phyloP scores from a whole-genome alignment of 2,888 invertebrate species.

The Caradrina clavipalpis region DNA sequence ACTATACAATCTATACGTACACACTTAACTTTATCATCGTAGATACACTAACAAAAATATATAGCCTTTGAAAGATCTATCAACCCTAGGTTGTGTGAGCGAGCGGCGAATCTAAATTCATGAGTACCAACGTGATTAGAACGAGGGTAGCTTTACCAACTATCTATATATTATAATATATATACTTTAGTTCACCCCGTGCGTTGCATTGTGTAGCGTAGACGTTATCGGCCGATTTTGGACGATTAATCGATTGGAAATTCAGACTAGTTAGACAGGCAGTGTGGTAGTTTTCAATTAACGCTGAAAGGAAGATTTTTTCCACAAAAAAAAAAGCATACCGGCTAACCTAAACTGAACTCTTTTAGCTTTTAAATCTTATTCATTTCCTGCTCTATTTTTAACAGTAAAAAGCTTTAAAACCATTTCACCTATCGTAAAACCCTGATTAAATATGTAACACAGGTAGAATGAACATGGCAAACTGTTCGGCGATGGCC shows the following conservation, averaged over 20 bases:
- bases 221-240: constrained; percentile 36
- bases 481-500: neutral
- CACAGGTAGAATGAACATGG: neutral
- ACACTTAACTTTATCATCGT: neutral
- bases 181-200: constrained; percentile 76
- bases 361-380: neutral
- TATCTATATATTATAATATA: constrained; percentile 73
- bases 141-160: constrained; percentile 71
- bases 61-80: constrained; percentile 34
- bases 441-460: neutral
- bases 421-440: neutral
- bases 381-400: neutral
- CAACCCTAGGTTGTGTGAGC: constrained; percentile 62
- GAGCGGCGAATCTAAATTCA: constrained; percentile 78
- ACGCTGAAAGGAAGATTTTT: neutral
- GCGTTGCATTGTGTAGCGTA: constrained; percentile 76
- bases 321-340: neutral
- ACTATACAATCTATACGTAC: neutral
- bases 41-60: constrained; percentile 15
- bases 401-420: neutral
- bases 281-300: neutral
- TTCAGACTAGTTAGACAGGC: neutral
- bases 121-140: constrained; percentile 81
- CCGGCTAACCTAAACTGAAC: neutral
- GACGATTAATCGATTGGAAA: constrained; percentile 30